phyloP scores from a whole-genome alignment of 2,797 vertebrate species.

The Enteromius trimaculatus region DNA sequence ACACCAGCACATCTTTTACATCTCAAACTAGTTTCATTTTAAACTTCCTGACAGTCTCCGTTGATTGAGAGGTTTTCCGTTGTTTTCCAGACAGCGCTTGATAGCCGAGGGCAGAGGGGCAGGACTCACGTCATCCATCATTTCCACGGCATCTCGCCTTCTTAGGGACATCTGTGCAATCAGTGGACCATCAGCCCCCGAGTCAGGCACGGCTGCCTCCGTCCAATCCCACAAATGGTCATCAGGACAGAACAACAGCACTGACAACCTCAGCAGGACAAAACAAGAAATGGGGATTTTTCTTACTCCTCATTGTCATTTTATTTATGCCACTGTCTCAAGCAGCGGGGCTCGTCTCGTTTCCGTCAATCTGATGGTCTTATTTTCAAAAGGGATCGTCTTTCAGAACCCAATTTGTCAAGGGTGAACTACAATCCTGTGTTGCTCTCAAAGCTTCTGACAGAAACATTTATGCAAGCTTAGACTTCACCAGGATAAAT shows the following conservation, averaged over 20 bases:
- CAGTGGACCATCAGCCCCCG: slow-evolving; percentile 79
- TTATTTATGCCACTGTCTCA: slow-evolving; percentile 71
- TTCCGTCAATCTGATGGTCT: slow-evolving; percentile 79
- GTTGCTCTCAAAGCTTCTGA: slow-evolving; percentile 72
- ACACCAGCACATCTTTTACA: neutral
- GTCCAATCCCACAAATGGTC: slow-evolving; percentile 80
- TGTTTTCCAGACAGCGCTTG: slow-evolving; percentile 57
- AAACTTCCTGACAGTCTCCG: slow-evolving; percentile 39
- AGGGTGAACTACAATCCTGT: slow-evolving; percentile 72
- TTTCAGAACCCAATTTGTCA: slow-evolving; percentile 88
- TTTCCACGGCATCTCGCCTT: slow-evolving; percentile 69
- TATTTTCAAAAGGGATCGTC: slow-evolving; percentile 76
- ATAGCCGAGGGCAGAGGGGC: slow-evolving; percentile 58
- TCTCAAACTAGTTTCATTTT: slow-evolving; percentile 44
- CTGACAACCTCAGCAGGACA: slow-evolving; percentile 74
- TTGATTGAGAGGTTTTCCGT: slow-evolving; percentile 58
- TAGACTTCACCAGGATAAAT: slow-evolving; percentile 80
- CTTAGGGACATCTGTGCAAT: slow-evolving; percentile 81
- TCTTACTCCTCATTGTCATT: slow-evolving; percentile 63
- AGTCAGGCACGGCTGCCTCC: slow-evolving; percentile 75
- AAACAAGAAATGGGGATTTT: slow-evolving; percentile 69
- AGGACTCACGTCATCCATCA: slow-evolving; percentile 79
- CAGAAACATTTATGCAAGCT: slow-evolving; percentile 66
- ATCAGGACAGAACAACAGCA: slow-evolving; percentile 85
- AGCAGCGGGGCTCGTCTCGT: slow-evolving; percentile 78